Evolutionary conservation across 37 sponge, comb jelly and placozoan genomes (phyloP).

Genomic region (Crambe crambe): DNA sequence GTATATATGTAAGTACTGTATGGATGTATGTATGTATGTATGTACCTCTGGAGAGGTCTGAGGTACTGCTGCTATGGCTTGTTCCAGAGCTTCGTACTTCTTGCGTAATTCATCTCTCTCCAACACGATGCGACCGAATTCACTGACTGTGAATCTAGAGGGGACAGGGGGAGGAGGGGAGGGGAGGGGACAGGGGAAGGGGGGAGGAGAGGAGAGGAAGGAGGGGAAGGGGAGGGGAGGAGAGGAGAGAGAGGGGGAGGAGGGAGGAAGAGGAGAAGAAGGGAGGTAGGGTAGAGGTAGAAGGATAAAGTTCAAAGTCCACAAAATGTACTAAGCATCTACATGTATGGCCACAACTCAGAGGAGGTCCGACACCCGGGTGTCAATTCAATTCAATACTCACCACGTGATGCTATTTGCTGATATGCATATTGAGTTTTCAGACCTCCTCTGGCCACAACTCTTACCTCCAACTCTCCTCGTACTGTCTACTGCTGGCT

Average conservation of each 20-base stretch:
- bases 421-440: too few species aligned
- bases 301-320: neutral
- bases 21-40: neutral
- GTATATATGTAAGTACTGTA: too few species aligned
- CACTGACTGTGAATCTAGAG: slow-evolving; percentile 17
- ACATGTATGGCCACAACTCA: too few species aligned
- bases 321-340: too few species aligned
- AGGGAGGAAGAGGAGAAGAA: neutral
- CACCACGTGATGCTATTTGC: too few species aligned
- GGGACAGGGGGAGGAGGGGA: neutral
- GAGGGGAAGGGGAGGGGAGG: neutral
- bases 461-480: slow-evolving; percentile 36
- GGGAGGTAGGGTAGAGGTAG: neutral
- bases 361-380: too few species aligned
- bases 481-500: slow-evolving; percentile 10
- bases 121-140: slow-evolving; percentile 22
- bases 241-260: neutral
- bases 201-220: neutral
- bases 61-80: neutral
- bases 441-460: too few species aligned
- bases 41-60: slow-evolving; percentile 11
- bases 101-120: slow-evolving; percentile 26
- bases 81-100: slow-evolving; percentile 7
- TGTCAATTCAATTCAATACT: too few species aligned
- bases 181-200: neutral